Percentiles rank a stretch among this genome's conserved stretches.
Conservation (phyloP, 2,888 invertebrate species). For the Platycnemis pennipes region DNA sequence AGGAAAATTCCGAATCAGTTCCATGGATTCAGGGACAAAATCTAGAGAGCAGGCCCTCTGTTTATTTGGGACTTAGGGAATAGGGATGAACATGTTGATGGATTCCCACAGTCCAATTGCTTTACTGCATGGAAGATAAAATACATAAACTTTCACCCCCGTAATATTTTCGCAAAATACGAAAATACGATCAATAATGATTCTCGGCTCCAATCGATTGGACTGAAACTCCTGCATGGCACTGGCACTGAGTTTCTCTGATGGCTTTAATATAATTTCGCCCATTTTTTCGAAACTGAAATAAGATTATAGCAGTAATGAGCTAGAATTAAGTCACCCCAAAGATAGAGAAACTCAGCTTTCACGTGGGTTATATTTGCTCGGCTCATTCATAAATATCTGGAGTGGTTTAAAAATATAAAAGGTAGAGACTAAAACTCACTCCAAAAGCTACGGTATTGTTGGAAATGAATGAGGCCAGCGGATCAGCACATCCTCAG, state of each 20-base stretch:
- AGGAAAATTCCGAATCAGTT: slow-evolving; percentile 40
- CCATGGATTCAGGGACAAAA: slow-evolving; percentile 42
- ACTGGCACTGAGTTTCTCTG: neutral
- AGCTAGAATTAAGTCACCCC: too few relatives aligned
- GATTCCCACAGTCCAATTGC: slow-evolving; percentile 38
- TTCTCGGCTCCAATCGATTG: neutral
- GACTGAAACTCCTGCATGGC: neutral
- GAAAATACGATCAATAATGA: neutral
- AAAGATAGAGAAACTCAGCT: too few relatives aligned
- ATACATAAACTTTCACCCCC: neutral
- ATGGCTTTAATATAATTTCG: neutral
- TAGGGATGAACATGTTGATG: neutral
- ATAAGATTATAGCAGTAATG: neutral
- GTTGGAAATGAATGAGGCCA: too few relatives aligned
- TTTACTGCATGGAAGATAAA: neutral
- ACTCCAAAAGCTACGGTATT: too few relatives aligned
- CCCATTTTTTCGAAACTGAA: neutral
- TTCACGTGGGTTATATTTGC: too few relatives aligned
- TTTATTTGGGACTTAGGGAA: neutral
- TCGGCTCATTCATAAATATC: too few relatives aligned
- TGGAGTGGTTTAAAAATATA: too few relatives aligned
- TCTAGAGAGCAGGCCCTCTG: neutral
- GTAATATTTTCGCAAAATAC: neutral
- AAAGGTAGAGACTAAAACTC: too few relatives aligned
- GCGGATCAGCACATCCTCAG: too few relatives aligned